Evolutionary conservation across 2,797 vertebrate species (phyloP).

Genomic region (Setipinna tenuifilis): DNA sequence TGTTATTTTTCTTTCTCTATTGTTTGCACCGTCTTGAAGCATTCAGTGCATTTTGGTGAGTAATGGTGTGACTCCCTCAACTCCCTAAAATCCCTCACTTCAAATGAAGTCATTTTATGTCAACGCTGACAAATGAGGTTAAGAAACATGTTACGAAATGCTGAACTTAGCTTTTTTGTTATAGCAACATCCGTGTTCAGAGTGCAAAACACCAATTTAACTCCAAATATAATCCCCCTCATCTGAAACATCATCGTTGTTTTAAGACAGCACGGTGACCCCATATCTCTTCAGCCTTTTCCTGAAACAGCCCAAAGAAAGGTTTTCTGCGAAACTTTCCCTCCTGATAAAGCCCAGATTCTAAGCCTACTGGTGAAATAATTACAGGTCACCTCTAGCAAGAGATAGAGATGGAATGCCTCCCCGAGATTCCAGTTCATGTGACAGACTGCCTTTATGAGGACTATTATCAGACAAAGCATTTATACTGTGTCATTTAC

Average conservation of each 20-base stretch:
- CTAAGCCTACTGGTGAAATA: background rate
- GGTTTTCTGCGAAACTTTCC: background rate
- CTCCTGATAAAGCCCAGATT: background rate
- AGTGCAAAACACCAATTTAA: background rate
- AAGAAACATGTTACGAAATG: background rate
- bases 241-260: background rate
- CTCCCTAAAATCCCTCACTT: background rate
- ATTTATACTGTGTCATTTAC: no score
- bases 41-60: background rate
- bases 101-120: background rate
- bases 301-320: background rate
- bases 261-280: background rate
- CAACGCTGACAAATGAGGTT: background rate
- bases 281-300: background rate
- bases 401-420: background rate
- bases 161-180: background rate
- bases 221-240: background rate
- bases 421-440: background rate
- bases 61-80: background rate
- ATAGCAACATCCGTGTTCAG: background rate
- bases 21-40: background rate
- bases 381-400: background rate
- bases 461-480: conserved; percentile 11
- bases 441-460: background rate
- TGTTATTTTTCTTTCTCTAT: background rate